phyloP scores from a whole-genome alignment of 2,797 vertebrate species.

The Odontamblyopus lacepedii region DNA sequence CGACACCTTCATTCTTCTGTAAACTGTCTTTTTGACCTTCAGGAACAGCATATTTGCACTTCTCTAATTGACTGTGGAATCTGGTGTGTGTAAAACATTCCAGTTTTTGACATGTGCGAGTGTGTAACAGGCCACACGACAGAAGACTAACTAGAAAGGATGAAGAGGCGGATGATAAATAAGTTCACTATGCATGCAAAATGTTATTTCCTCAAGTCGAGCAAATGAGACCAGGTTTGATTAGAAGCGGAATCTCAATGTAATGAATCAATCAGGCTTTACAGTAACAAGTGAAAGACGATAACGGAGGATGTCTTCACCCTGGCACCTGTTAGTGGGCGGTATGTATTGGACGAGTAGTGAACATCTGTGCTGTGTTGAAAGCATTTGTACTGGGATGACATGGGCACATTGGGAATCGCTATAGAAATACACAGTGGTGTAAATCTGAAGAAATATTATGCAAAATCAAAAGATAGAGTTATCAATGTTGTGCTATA shows the following conservation, averaged over 20 bases:
- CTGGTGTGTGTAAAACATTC: conserved; percentile 45
- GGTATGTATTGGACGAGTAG: not conserved
- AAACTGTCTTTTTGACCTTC: not conserved
- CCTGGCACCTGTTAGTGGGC: not conserved
- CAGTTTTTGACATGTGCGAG: conserved; percentile 44
- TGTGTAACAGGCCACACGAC: not conserved
- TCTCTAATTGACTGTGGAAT: conserved; percentile 41
- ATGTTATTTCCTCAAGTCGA: conserved; percentile 49
- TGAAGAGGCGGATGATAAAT: conserved; percentile 9
- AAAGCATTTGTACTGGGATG: not conserved
- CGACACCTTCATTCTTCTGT: not conserved
- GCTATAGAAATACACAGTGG: no score
- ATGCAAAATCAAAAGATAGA: no score
- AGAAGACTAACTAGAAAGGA: conserved; percentile 4
- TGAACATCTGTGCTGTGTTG: not conserved
- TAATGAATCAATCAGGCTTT: not conserved
- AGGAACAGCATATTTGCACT: conserved; percentile 5
- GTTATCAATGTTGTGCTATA: no score
- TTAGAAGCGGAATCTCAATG: conserved; percentile 46
- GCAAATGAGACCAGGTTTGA: conserved; percentile 47
- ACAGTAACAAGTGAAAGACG: not conserved
- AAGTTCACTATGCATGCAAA: conserved; percentile 47
- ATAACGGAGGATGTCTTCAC: conserved; percentile 13
- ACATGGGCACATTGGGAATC: no score
- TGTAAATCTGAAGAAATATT: no score